Evolutionary conservation across 2,797 vertebrate genomes (phyloP), one percentile per base, ranked within the genome.

Genomic region (Eleutherodactylus coqui): DNA sequence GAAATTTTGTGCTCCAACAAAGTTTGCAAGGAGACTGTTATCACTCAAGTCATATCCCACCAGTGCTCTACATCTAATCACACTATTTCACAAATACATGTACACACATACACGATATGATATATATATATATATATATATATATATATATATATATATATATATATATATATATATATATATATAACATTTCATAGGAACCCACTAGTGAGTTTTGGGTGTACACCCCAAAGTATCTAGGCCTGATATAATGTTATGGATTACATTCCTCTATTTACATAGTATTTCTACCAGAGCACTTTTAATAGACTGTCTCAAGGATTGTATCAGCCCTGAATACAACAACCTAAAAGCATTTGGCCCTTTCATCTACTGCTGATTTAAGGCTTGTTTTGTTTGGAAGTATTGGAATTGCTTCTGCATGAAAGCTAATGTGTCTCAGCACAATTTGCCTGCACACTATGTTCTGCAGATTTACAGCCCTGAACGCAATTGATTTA

Each of bases 371-470:
- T 51, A 16, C 47, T 78, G 41, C 84, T 81, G 84, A 75, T 81
- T 62, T 80, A 86, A 81, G 45, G 38, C 78, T 81, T 80, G 60
- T 75, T 86, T 75, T 41, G 49, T 62, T 70, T 70, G 24, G 16
- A 36, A 47, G 41, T 29, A 62, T 29, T 24, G 53, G 49, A 47
- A 82, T 76, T 83, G 45, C 79, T 82, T 73, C 21, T 45, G 41
- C 49, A 38, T 21, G 17, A 38, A 64, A 84, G 76, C 32, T 58
- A 82, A 69, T 75, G 34, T 43, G n/a, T 72, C 62, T 83, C 75
- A 79, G 72, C 75, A 87, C 41, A 87, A 73, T 79, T 77, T 83
- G 43, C 75, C 41, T 41, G 62, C 75, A 70, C 41, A 79, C 64
- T 72, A 64, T 34, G 67, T 76, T 45, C 36, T 75, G 49, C 4